Base-by-base conservation (phyloP, 2,797 vertebrate species). In the Cossypha caffra region DNA sequence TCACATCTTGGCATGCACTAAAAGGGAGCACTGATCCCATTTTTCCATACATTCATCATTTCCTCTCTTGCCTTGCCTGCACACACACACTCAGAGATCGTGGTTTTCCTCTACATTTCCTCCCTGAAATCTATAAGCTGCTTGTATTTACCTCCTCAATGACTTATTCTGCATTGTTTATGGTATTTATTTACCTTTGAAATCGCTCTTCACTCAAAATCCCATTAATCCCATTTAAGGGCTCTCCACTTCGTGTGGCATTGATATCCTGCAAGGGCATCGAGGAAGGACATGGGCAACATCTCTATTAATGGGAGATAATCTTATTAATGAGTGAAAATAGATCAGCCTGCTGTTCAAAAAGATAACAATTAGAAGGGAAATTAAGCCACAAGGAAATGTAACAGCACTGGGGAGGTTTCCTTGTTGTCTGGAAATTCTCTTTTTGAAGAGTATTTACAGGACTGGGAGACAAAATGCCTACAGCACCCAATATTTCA, bases 401-500 rank as follows among this genome's bases (percentile, higher is more conserved):
- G 33, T 24, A 74, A 68, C 12, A 37, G n/a, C 74, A 15, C 4
- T 21, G 31, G 40, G n/a, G 21, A 47, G 15, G 26, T 57, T 66
- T 54, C 47, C 33, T 47, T 37, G 10, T 54, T 38, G 33, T 20
- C 23, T 38, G 9, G 63, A 67, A 93, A 68, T 50, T n/a, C 38
- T 48, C 47, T 78, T 61, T 88, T 61, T n/a, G 38, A 80, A 64
- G 73, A 59, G 29, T 75, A 42, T 83, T 93, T 91, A 59, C 75
- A 90, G 72, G 57, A 40, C 13, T 62, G 51, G 19, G 47, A 66
- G 85, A 91, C 23, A 28, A 71, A 76, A 40, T 68, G 67, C 61
- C 80, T 52, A 11, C 79, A 51, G 69, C 71, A 52, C 52, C 45
- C 37, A 63, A 81, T 86, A 81, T 95, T 96, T 88, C 96, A 86